Evolutionary conservation across 2,797 vertebrate species (phyloP).

Genomic region (Epinephelus malabaricus): DNA sequence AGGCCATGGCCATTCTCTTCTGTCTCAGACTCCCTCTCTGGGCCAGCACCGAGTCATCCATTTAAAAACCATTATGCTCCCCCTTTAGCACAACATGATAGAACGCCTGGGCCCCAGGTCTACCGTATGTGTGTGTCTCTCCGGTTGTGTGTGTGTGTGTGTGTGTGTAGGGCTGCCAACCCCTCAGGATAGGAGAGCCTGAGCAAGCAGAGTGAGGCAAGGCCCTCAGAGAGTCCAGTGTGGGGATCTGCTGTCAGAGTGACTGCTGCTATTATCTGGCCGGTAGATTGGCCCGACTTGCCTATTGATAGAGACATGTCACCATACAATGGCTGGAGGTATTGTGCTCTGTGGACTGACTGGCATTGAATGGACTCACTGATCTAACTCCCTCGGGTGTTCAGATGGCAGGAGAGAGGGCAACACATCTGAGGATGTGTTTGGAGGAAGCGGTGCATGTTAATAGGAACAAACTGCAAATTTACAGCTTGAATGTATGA

Average conservation of each 20-base stretch:
- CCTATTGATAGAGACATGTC: conserved; percentile 80
- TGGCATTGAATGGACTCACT: conserved; percentile 60
- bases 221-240: conserved; percentile 68
- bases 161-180: conserved; percentile 57
- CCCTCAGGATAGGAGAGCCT: conserved; percentile 75
- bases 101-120: conserved; percentile 79
- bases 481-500: neutral
- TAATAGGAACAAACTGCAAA: conserved; percentile 1
- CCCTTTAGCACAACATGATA: conserved; percentile 91
- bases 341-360: conserved; percentile 58
- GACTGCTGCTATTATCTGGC: conserved; percentile 82
- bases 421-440: conserved; percentile 41
- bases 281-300: conserved; percentile 76
- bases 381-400: conserved; percentile 49
- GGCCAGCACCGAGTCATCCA: conserved; percentile 85
- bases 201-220: conserved; percentile 63
- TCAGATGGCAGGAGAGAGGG: conserved; percentile 39
- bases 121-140: conserved; percentile 56
- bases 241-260: conserved; percentile 76
- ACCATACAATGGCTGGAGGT: conserved; percentile 72
- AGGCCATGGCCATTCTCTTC: conserved; percentile 85
- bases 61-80: conserved; percentile 91
- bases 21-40: conserved; percentile 79
- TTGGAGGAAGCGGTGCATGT: conserved; percentile 8
- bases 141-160: conserved; percentile 57